phyloP scores from a whole-genome alignment of 2,797 vertebrate genomes.

The Etheostoma perlongum region DNA sequence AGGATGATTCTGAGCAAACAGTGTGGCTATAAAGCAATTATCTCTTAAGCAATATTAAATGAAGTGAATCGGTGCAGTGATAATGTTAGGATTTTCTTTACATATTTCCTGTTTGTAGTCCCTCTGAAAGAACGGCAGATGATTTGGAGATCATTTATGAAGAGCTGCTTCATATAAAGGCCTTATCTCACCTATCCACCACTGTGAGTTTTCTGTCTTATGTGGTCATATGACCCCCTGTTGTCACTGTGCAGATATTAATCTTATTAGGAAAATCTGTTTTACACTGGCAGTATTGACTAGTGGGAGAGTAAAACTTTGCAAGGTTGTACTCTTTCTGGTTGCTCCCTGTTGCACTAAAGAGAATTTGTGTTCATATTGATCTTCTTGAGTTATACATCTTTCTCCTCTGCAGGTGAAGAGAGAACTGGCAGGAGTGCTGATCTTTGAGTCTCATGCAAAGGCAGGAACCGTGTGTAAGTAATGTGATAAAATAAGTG shows the following conservation, averaged over 20 bases:
- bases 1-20: conserved; percentile 97
- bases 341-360: conserved; percentile 6
- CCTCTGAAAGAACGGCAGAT: conserved; percentile 93
- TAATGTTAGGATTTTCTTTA: conserved; percentile 7
- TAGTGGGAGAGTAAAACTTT: not conserved
- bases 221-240: not conserved
- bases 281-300: not conserved
- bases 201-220: conserved; percentile 86
- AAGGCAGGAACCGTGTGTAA: conserved; percentile 98
- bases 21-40: conserved; percentile 79
- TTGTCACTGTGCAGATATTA: not conserved
- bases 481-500: conserved; percentile 69
- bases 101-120: conserved; percentile 80
- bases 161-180: conserved; percentile 98
- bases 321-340: not conserved
- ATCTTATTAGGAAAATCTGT: too few relatives aligned
- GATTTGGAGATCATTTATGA: conserved; percentile 98
- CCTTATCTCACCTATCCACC: conserved; percentile 97
- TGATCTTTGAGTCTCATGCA: conserved; percentile 97
- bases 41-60: conserved; percentile 10
- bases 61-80: conserved; percentile 16
- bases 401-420: conserved; percentile 88
- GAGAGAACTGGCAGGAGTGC: conserved; percentile 93
- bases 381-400: conserved; percentile 9
- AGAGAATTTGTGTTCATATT: not conserved